Evolutionary conservation across 2,888 invertebrate genomes (phyloP).

Genomic region (Melangyna quadrimaculata): DNA sequence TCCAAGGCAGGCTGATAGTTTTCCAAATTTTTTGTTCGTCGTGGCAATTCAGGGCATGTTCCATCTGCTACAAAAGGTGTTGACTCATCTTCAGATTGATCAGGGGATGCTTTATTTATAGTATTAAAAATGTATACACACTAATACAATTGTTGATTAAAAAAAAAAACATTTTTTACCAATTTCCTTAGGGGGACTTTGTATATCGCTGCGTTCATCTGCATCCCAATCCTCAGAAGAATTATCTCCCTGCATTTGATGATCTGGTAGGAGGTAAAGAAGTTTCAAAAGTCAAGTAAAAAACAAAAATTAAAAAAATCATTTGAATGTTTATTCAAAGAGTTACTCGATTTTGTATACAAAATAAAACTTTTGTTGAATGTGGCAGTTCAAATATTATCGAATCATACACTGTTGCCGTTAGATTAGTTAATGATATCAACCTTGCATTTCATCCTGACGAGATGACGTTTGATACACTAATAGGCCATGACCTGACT

Average conservation of each 20-base stretch:
- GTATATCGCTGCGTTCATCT: slow-evolving; percentile 12
- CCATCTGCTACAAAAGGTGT: slow-evolving; percentile 2
- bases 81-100: slow-evolving; percentile 37
- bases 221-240: slow-evolving; percentile 57
- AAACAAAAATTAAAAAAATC: neutral
- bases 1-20: slow-evolving; percentile 60
- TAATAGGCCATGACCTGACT: too few relatives aligned
- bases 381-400: too few relatives aligned
- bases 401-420: too few relatives aligned
- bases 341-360: neutral
- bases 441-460: too few relatives aligned
- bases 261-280: neutral
- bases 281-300: neutral
- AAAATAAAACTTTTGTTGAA: too few relatives aligned
- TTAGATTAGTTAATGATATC: too few relatives aligned
- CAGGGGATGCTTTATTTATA: slow-evolving; percentile 26
- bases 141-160: too few relatives aligned
- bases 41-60: slow-evolving; percentile 13
- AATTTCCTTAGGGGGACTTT: neutral
- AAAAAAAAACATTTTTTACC: neutral
- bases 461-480: too few relatives aligned
- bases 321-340: slow-evolving; percentile 11
- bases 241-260: slow-evolving; percentile 33
- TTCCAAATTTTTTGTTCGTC: slow-evolving; percentile 48
- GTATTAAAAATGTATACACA: neutral